Evolutionary conservation across 1,140 invertebrate species (phyloP).

Genomic region (Drosophila kepulauana): DNA sequence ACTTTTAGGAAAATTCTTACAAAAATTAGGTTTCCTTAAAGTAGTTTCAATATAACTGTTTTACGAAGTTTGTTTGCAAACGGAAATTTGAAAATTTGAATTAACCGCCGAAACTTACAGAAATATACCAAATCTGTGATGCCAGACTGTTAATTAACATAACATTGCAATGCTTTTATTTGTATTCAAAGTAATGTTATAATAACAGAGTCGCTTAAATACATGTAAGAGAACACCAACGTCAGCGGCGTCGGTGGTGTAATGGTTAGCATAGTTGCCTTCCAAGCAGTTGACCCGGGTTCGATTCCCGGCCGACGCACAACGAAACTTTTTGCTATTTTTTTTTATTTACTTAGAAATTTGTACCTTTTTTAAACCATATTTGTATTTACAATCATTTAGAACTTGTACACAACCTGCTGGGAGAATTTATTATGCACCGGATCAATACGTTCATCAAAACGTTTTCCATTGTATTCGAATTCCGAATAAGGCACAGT

Average conservation of each 20-base stretch:
- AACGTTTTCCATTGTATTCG: slow-evolving; percentile 86
- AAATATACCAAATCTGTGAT: neutral
- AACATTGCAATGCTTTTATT: neutral
- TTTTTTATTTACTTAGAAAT: neutral
- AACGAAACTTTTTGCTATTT: slow-evolving; percentile 74
- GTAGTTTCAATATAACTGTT: neutral
- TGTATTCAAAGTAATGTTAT: neutral
- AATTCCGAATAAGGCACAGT: slow-evolving; percentile 85
- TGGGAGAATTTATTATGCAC: slow-evolving; percentile 67
- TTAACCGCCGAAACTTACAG: neutral
- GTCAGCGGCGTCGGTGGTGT: slow-evolving; percentile 88
- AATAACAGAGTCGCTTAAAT: neutral
- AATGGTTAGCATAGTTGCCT: slow-evolving; percentile 92
- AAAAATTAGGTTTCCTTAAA: too few relatives aligned
- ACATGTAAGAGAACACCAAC: accelerated
- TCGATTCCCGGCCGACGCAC: slow-evolving; percentile 96
- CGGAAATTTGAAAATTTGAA: neutral
- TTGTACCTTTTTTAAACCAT: neutral
- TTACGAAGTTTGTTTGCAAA: too few relatives aligned
- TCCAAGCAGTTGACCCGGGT: slow-evolving; percentile 98
- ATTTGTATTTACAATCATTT: slow-evolving; percentile 23
- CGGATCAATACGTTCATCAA: slow-evolving; percentile 85
- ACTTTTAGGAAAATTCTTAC: too few relatives aligned
- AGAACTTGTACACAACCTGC: slow-evolving; percentile 58
- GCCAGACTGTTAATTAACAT: slow-evolving; percentile 14